Evolutionary conservation across 2,888 invertebrate species (phyloP).

Genomic region (Acleris sparsana): DNA sequence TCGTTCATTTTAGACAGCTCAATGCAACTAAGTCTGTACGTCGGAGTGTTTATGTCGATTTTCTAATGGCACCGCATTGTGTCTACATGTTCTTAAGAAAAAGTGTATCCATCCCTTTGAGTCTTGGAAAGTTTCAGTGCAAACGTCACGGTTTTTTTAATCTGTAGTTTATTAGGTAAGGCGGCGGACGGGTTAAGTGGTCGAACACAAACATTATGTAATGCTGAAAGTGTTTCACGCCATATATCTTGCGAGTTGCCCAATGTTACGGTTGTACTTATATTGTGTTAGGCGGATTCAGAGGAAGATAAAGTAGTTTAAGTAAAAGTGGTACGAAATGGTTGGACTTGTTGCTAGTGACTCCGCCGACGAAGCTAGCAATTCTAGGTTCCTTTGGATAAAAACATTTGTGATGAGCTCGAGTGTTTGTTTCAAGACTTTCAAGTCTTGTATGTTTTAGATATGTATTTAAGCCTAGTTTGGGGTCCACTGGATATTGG

Average conservation of each 20-base stretch:
- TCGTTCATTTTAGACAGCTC: neutral
- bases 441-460: too few species aligned
- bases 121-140: slow-evolving; percentile 42
- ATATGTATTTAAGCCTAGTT: too few species aligned
- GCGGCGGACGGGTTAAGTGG: slow-evolving; percentile 6
- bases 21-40: neutral
- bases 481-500: too few species aligned
- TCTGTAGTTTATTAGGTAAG: slow-evolving; percentile 32
- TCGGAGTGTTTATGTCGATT: neutral
- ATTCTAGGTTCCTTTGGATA: too few species aligned
- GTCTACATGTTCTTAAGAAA: slow-evolving; percentile 42
- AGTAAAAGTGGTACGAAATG: too few species aligned
- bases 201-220: slow-evolving; percentile 41
- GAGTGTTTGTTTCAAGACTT: too few species aligned
- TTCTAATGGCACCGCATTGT: slow-evolving; percentile 3
- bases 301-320: neutral
- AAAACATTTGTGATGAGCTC: too few species aligned
- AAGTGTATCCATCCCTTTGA: slow-evolving; percentile 42
- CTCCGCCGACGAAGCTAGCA: too few species aligned
- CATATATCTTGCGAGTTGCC: slow-evolving; percentile 20
- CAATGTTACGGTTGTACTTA: slow-evolving; percentile 30
- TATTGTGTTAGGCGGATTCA: slow-evolving; percentile 1
- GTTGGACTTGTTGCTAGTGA: too few species aligned
- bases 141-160: slow-evolving; percentile 29
- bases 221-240: slow-evolving; percentile 44